Conservation (phyloP, 2,797 vertebrate genomes). For the Hemitrygon akajei region DNA sequence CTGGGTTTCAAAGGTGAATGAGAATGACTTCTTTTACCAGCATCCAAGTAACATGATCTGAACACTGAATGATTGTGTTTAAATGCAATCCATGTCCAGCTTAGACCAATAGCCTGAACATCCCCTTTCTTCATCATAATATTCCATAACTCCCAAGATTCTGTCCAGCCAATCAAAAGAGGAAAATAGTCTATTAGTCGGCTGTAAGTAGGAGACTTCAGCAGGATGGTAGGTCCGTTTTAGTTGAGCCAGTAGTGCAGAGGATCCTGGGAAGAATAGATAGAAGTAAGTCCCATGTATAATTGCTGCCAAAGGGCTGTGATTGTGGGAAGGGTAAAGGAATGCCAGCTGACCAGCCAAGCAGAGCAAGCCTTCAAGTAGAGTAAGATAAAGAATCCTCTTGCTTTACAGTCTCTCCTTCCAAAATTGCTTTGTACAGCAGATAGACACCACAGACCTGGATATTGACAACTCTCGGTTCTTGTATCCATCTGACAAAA, state of each 20-base stretch:
- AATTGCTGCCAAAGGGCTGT: background rate
- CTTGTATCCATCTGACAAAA: background rate
- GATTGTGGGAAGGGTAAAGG: background rate
- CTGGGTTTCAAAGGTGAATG: background rate
- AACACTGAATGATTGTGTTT: background rate
- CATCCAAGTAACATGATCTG: background rate
- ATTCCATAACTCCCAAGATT: background rate
- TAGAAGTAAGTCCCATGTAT: background rate
- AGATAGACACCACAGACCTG: background rate
- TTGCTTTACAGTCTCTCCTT: background rate
- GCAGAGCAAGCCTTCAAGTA: background rate
- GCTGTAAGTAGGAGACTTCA: background rate
- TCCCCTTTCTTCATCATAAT: no score
- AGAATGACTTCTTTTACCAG: background rate
- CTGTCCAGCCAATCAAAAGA: background rate
- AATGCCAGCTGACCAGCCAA: background rate
- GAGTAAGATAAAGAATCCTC: background rate
- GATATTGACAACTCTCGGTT: background rate
- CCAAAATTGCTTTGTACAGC: background rate
- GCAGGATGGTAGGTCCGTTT: background rate
- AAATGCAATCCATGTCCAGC: no score
- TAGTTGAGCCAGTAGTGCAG: background rate
- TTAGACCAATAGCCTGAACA: no score
- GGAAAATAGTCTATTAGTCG: background rate
- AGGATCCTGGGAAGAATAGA: background rate